Base-by-base conservation (phyloP, 2,797 vertebrate species). In the Liparis tanakae region DNA sequence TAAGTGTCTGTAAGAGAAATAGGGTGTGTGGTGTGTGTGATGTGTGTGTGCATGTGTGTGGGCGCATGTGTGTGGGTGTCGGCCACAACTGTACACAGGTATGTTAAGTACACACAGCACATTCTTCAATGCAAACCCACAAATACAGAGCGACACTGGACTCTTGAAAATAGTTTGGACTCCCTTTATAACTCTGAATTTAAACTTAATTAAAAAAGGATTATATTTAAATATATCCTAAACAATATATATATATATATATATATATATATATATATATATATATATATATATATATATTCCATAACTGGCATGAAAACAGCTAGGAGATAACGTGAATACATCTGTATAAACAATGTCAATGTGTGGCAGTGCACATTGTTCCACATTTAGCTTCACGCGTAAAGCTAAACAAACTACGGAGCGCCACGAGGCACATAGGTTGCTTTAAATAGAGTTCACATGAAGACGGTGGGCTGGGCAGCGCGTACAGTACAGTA, bases 101-200 rank as follows among this genome's bases (percentile, higher is more conserved):
- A 59, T 54, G 15, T 12, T 61, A 3, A 54, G 44, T 33, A 50
- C 46, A 39, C 37, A 18, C 50, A 44, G 12, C 3, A n/a, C 13
- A 71, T 46, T 69, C 59, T 67, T 36, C 22, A 50, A 15, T 9
- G 1, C 53, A 78, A 61, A 74, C 25, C 22, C 34, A 59, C 50
- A 53, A 54, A 66, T 56, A 7, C 13, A 12, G 43, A 10, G 18
- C 33, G 15, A 34, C 57, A 36, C 12, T 51, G 13, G 8, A 30
- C 10, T 70, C 7, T 50, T 46, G 5, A 59, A 63, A 67, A 15
- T 44, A 1, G n/a, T 4, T 34, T 25, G 22, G 30, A n/a, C 25
- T 59, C n/a, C n/a, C 14, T 18, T 14, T 39, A 54, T 2, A 36
- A 30, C 6, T 57, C 53, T 64, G 0, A 72, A 33, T 33, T 43